phyloP scores from a whole-genome alignment of 2,888 invertebrate genomes.

The Lamproptera curius region DNA sequence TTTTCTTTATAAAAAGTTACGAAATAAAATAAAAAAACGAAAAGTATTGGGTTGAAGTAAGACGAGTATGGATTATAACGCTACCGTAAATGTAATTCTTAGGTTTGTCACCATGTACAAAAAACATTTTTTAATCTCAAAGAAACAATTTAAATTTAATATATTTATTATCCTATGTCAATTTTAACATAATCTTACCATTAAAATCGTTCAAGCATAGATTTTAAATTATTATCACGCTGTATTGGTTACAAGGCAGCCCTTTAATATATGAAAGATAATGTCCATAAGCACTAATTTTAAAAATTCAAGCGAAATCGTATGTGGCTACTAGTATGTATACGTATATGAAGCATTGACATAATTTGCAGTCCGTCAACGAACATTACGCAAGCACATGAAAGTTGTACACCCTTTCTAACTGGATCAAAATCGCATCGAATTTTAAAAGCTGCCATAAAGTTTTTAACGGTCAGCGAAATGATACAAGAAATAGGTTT shows the following conservation, averaged over 20 bases:
- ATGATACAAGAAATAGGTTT: not conserved
- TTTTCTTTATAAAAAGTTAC: not conserved
- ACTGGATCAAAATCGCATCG: not conserved
- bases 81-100: no score
- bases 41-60: not conserved
- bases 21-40: not conserved
- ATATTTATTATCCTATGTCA: no score
- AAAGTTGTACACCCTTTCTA: not conserved
- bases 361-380: conserved; percentile 5
- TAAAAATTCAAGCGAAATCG: not conserved
- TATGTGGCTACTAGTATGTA: not conserved
- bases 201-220: no score
- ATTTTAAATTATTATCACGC: no score
- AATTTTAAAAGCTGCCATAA: conserved; percentile 1
- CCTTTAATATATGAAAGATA: not conserved
- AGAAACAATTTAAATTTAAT: no score
- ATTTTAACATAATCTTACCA: no score
- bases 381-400: conserved; percentile 4
- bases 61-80: no score
- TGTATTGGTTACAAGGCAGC: not conserved
- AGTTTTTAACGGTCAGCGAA: conserved; percentile 14
- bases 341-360: conserved; percentile 11
- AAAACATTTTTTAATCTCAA: no score
- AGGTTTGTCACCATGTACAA: no score
- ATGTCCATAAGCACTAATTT: not conserved